Conservation (phyloP, 1,140 invertebrate genomes). For the Danaus plexippus region DNA sequence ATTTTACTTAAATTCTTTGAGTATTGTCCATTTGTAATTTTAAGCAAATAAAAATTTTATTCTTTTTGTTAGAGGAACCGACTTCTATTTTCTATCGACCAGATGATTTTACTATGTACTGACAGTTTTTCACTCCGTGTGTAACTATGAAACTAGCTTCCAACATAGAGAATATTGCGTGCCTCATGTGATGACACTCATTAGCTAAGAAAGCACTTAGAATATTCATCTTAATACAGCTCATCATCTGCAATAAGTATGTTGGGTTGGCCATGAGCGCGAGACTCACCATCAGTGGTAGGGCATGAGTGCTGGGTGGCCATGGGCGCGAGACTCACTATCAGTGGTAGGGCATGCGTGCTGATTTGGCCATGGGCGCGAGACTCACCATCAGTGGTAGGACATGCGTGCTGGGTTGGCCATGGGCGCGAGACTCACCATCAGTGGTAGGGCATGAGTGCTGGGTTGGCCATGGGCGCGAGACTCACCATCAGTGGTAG, state of each 20-base stretch:
- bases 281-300: slow-evolving; percentile 75
- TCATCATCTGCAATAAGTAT: too few species aligned
- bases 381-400: slow-evolving; percentile 75
- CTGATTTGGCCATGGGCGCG: slow-evolving; percentile 76
- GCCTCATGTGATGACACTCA: neutral
- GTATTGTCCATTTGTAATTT: slow-evolving; percentile 35
- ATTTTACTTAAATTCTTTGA: slow-evolving; percentile 31
- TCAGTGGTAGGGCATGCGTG: slow-evolving; percentile 86
- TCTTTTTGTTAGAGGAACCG: neutral
- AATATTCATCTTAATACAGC: too few species aligned
- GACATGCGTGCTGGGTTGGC: slow-evolving; percentile 85
- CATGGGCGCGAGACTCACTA: slow-evolving; percentile 6
- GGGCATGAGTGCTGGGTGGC: slow-evolving; percentile 79
- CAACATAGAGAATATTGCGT: slow-evolving; percentile 20
- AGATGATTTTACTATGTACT: too few species aligned
- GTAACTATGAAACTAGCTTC: too few species aligned
- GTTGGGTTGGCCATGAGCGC: too few species aligned
- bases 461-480: too few species aligned
- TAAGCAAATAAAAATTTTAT: slow-evolving; percentile 46
- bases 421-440: slow-evolving; percentile 86
- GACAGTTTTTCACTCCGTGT: too few species aligned
- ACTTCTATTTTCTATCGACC: too few species aligned
- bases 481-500: too few species aligned
- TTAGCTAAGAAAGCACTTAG: too few species aligned
- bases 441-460: too few species aligned